These are phyloP conservation scores for Daktulosphaira vitifoliae DNA, from an alignment of 1,140 invertebrate species.

Conservation along the genomic window DNA sequence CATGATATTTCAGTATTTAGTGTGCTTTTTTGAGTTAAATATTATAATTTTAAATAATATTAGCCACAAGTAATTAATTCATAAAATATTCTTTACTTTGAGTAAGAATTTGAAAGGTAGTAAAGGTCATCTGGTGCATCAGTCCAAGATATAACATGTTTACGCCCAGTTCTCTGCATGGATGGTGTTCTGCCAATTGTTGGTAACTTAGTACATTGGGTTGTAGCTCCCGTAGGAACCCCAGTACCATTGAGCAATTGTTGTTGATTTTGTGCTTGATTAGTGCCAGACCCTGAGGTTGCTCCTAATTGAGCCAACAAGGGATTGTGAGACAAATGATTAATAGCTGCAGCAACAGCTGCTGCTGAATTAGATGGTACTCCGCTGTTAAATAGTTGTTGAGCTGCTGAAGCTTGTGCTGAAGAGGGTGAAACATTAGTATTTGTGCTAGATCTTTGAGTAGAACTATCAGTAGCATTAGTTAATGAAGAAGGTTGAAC, in stretches of 20 bases:
- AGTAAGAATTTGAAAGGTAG: constrained; percentile 79
- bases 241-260: neutral
- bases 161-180: constrained; percentile 51
- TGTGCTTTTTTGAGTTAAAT: no score
- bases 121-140: constrained; percentile 95
- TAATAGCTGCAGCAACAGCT: neutral
- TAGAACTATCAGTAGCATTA: neutral
- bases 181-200: constrained; percentile 6
- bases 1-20: no score
- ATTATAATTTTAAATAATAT: constrained; percentile 21
- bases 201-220: neutral
- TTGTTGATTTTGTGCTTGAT: constrained; percentile 14
- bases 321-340: neutral
- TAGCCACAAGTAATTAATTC: constrained; percentile 30
- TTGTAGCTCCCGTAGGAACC: neutral
- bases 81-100: constrained; percentile 56
- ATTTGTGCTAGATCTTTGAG: neutral
- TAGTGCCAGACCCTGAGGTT: neutral
- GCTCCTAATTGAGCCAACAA: neutral
- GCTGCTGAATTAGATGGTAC: neutral
- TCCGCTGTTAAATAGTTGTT: neutral
- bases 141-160: constrained; percentile 94
- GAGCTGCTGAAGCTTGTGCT: neutral
- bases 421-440: no score
- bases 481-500: neutral